Base-by-base conservation (phyloP, 2,113 vertebrate genomes). In the Syrmaticus mikado region DNA sequence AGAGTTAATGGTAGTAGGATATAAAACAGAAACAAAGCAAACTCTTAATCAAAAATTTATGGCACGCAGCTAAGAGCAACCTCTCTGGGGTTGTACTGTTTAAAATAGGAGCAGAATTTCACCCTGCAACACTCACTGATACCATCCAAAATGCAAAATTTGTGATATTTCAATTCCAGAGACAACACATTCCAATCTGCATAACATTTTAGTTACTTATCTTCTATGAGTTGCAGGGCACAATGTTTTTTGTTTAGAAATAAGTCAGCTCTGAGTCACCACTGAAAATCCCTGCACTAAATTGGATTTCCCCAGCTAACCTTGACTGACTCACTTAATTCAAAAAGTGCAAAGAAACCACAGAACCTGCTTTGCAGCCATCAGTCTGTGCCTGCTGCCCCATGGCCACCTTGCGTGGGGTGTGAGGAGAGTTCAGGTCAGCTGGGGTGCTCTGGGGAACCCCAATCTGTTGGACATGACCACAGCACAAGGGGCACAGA, bases 241-340 rank as follows among this genome's bases (percentile, higher is more conserved):
- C 65, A 58, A 87, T 70, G 43, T 87, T 93, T 90, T 82, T 82
- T 91, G 82, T 82, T 94, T 76, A 91, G 88, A 95, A 96, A 95
- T 95, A 73, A 80, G 73, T 96, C 58, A 58, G 50, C 57, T 78
- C 55, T 88, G 94, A 95, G 52, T 91, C 82, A 91, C 21, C 38
- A 67, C 41, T 73, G 70, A 81, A 89, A 90, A 88, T 11, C 70
- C 43, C 74, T 87, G 36, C 72, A 88, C 88, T 72, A 66, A 82
- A 89, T 5, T 79, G 58, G 91, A 89, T 92, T 96, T 95, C 53
- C 77, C 60, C 78, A 45, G 53, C 0, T 0, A 96, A 93, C 64
- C 86, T 85, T 74, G 75, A 73, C 74, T 84, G 36, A 65, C 53
- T 93, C 62, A 8, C 52, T 83, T 55, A 68, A 74, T 60, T 82